Evolutionary conservation across 2,113 vertebrate species (phyloP).

Genomic region (Neoarius graeffei): DNA sequence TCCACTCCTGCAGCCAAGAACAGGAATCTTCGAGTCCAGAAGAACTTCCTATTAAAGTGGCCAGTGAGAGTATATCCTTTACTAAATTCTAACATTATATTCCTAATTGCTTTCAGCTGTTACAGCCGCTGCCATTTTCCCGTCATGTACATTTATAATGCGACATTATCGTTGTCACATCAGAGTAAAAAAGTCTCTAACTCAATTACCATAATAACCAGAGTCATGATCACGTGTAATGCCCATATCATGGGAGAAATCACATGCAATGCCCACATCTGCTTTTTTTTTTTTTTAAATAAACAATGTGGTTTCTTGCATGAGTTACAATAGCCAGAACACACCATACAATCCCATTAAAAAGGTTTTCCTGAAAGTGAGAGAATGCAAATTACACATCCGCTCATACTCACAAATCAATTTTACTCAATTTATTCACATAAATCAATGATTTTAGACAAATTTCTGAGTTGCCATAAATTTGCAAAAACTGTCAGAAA

Average conservation of each 20-base stretch:
- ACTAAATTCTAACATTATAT: background rate
- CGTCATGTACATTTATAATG: background rate
- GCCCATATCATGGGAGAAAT: background rate
- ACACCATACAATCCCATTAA: background rate
- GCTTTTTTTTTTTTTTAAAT: background rate
- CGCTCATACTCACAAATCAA: no score
- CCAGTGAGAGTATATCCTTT: background rate
- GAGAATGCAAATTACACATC: background rate
- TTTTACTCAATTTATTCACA: no score
- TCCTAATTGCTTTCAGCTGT: background rate
- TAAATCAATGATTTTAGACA: no score
- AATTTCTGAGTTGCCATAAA: no score
- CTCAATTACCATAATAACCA: background rate
- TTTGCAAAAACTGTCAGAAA: no score
- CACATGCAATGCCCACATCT: background rate
- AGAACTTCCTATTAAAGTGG: no score
- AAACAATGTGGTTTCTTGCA: background rate
- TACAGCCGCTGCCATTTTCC: background rate
- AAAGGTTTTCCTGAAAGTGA: background rate
- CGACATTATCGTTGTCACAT: background rate
- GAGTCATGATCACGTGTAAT: background rate
- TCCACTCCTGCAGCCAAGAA: no score
- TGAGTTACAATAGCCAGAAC: background rate
- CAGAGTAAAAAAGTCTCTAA: background rate
- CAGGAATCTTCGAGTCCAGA: no score